These are phyloP conservation scores for Eonycteris spelaea DNA, from an alignment of 2,113 vertebrate genomes.

Conservation along the genomic window DNA sequence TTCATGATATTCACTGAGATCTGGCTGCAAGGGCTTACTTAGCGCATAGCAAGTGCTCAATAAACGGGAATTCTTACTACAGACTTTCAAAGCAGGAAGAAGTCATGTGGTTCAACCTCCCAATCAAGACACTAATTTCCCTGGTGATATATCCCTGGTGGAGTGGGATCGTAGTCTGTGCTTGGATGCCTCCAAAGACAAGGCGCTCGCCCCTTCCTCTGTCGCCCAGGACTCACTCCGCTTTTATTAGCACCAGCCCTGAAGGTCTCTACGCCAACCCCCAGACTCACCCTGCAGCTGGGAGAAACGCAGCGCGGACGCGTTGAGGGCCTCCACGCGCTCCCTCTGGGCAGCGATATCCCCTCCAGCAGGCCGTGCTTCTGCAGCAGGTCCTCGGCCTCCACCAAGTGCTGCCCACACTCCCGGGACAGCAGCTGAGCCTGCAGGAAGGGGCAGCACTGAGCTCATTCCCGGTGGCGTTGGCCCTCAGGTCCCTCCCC, in stretches of 20 bases:
- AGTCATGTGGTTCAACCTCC: not conserved
- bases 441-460: constrained; percentile 65
- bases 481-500: not conserved
- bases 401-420: constrained; percentile 93
- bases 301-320: constrained; percentile 90
- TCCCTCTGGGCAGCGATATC: constrained; percentile 92
- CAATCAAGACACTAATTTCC: not conserved
- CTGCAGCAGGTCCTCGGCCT: constrained; percentile 95
- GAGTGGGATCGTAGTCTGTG: not conserved
- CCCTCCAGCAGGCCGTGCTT: constrained; percentile 92
- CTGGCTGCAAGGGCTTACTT: not conserved
- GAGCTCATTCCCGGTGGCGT: not conserved
- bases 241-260: not conserved
- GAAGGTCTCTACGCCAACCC: not conserved
- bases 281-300: constrained; percentile 86
- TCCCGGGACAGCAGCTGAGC: constrained; percentile 91
- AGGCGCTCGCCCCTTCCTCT: not conserved
- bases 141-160: not conserved
- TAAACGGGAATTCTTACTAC: not conserved
- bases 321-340: constrained; percentile 90
- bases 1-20: not conserved
- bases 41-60: not conserved
- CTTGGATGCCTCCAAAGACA: not conserved
- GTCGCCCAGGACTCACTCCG: not conserved
- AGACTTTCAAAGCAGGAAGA: not conserved